phyloP scores from a whole-genome alignment of 2,113 vertebrate species.

The Alethe diademata region DNA sequence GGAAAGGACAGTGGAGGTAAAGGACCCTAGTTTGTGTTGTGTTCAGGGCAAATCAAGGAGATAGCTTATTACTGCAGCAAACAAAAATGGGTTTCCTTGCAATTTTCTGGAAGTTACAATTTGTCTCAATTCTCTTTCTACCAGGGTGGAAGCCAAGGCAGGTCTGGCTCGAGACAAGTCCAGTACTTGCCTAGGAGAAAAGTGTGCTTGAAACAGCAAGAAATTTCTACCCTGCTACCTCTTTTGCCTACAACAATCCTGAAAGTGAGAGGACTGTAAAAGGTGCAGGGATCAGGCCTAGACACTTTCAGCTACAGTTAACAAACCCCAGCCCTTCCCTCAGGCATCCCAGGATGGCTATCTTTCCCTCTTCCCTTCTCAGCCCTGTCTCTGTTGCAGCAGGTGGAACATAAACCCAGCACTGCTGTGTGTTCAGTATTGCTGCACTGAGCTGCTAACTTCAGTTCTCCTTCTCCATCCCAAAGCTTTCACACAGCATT shows the following conservation, averaged over 20 bases:
- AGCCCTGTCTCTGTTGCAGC: not conserved
- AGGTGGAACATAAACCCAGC: not conserved
- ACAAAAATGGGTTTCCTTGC: not conserved
- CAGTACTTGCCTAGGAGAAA: not conserved
- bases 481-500: not conserved
- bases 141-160: not conserved
- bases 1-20: accelerated
- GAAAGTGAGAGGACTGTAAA: not conserved
- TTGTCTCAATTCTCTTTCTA: not conserved
- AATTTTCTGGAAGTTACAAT: not conserved
- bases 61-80: not conserved
- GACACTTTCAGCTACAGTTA: not conserved
- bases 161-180: not conserved
- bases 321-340: not conserved
- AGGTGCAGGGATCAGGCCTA: not conserved
- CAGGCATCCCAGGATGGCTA: accelerated
- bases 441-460: not conserved
- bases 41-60: not conserved
- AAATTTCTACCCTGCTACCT: not conserved
- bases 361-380: not conserved
- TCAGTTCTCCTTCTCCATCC: not conserved
- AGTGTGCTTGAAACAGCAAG: not conserved
- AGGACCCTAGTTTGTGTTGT: not conserved
- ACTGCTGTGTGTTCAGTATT: not conserved
- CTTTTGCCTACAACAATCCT: not conserved